A percentile compares a stretch with the other conserved stretches of the same genome.
Conservation (phyloP, 2,113 vertebrate species). For the Limnothrissa miodon region DNA sequence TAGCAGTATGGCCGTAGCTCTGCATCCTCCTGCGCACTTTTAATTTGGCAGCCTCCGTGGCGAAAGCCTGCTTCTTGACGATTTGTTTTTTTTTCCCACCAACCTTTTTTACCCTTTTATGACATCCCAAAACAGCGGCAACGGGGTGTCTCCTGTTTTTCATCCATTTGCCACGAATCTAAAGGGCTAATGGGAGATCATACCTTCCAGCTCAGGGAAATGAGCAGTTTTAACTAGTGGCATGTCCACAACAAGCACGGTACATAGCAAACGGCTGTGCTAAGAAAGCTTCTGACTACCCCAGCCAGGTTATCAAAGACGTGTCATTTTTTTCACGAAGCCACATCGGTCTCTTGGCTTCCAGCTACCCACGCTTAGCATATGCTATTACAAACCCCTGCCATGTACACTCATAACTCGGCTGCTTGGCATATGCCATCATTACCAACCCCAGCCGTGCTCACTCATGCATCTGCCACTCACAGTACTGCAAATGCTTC, state of each 20-base stretch:
- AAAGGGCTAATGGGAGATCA: not conserved
- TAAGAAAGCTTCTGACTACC: not conserved
- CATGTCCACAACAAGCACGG: no score
- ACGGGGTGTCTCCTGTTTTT: not conserved
- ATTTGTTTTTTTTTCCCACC: not conserved
- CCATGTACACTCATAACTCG: not conserved
- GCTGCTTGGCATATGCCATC: not conserved
- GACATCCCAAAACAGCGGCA: not conserved
- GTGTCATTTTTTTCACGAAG: not conserved
- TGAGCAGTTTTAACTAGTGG: not conserved
- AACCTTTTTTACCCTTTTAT: not conserved
- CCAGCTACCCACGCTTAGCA: not conserved
- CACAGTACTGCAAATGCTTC: no score
- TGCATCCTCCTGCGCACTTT: slow-evolving; percentile 30
- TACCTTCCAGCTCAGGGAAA: not conserved
- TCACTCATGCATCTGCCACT: no score
- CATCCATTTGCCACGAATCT: not conserved
- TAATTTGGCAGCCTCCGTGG: slow-evolving; percentile 19
- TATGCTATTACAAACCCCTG: not conserved
- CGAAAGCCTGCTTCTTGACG: not conserved
- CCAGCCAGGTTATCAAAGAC: not conserved
- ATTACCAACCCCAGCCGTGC: no score
- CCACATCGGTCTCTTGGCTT: not conserved
- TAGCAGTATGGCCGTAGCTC: slow-evolving; percentile 42
- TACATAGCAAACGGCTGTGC: not conserved